phyloP scores from a whole-genome alignment of 2,113 vertebrate genomes.

The Echinops telfairi region DNA sequence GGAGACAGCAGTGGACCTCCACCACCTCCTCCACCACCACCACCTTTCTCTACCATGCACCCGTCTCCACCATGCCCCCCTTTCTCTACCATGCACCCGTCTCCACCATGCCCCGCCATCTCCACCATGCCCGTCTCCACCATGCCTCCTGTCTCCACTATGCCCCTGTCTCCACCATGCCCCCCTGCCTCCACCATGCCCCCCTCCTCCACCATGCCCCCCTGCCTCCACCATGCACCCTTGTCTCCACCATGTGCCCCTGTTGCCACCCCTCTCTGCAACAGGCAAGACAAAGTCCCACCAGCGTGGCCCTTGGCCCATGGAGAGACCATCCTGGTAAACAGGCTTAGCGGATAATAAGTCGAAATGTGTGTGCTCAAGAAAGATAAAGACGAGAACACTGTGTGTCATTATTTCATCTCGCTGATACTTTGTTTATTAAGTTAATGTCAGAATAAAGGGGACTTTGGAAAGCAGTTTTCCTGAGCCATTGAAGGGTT shows the following conservation, averaged over 20 bases:
- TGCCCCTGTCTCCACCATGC: no score
- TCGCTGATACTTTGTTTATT: neutral
- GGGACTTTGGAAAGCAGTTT: neutral
- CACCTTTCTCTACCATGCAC: neutral
- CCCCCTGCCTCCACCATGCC: no score
- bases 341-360: neutral
- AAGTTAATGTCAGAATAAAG: neutral
- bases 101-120: no score
- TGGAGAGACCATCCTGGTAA: fast-evolving
- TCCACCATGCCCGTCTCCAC: no score
- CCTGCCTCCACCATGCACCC: no score
- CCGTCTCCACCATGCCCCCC: no score
- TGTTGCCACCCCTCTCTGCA: neutral
- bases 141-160: neutral
- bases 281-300: neutral
- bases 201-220: neutral
- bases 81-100: neutral
- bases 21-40: no score
- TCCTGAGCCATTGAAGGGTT: neutral
- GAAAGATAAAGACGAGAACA: neutral
- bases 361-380: fast-evolving
- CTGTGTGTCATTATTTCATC: fast-evolving
- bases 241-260: neutral
- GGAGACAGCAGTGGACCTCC: no score
- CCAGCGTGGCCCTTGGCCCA: no score